Percentiles rank a stretch among this genome's conserved stretches.
Conservation (phyloP, 2,888 invertebrate species). For the Ochropleura leucogaster region DNA sequence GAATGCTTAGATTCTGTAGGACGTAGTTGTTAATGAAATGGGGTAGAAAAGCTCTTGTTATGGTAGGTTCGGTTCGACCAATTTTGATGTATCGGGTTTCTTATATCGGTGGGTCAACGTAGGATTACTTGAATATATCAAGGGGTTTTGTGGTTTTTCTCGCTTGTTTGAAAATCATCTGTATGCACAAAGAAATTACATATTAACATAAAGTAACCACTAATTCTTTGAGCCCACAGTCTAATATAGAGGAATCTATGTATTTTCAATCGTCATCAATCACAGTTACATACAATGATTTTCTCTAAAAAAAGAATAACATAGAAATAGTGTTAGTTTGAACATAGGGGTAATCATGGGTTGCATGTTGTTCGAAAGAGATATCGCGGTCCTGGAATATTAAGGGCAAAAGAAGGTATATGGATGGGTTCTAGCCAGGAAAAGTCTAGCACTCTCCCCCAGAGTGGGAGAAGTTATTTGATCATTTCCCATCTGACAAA, state of each 20-base stretch:
- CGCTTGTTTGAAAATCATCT: constrained; percentile 13
- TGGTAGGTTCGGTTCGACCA: constrained; percentile 67
- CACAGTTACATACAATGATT: not conserved
- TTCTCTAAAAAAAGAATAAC: not conserved
- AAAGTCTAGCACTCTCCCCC: too few relatives aligned
- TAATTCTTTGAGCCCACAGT: not conserved
- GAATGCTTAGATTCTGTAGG: constrained; percentile 31
- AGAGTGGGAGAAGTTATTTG: too few relatives aligned
- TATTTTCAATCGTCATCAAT: not conserved
- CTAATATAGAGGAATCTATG: not conserved
- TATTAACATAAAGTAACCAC: too few relatives aligned
- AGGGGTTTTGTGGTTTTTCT: constrained; percentile 60
- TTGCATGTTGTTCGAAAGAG: too few relatives aligned
- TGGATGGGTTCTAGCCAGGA: too few relatives aligned
- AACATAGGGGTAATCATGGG: not conserved
- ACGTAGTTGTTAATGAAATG: constrained; percentile 58
- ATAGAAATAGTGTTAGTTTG: not conserved
- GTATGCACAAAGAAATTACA: not conserved
- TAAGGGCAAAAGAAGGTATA: too few relatives aligned
- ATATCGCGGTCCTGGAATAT: too few relatives aligned
- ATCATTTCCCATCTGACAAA: too few relatives aligned
- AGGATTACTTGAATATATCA: constrained; percentile 74
- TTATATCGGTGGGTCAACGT: constrained; percentile 72
- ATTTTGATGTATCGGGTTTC: constrained; percentile 75
- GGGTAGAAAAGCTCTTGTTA: constrained; percentile 63